A percentile compares a stretch with the other conserved stretches of the same genome.
These are phyloP conservation scores for Dolichotis patagonum DNA, from an alignment of 2,113 vertebrate species.

Conservation along the genomic window DNA sequence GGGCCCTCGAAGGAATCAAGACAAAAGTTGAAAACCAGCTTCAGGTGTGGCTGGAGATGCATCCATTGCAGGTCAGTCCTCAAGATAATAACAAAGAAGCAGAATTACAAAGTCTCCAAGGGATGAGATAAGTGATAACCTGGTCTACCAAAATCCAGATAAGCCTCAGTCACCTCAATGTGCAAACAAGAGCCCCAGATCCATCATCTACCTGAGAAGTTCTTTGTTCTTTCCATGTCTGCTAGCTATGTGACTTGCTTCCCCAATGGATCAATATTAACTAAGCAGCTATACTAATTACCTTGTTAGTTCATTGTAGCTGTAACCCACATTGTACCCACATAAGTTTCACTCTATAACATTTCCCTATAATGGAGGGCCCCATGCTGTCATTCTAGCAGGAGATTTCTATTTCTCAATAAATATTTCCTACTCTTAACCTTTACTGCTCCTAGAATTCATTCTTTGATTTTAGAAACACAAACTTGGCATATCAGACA, in stretches of 20 bases:
- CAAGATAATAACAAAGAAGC: not conserved
- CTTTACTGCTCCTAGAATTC: not conserved
- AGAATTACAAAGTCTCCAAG: not conserved
- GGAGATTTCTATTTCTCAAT: not conserved
- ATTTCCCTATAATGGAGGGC: not conserved
- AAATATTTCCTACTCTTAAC: not conserved
- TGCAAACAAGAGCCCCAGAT: not conserved
- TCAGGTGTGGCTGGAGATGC: too few species aligned
- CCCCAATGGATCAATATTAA: not conserved
- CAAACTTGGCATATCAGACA: not conserved
- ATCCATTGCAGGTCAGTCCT: not conserved
- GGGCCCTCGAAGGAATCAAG: not conserved
- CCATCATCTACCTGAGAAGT: not conserved
- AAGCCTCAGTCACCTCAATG: not conserved
- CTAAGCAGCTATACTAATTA: not conserved
- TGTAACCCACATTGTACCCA: not conserved
- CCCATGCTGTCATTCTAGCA: not conserved
- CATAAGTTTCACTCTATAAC: not conserved
- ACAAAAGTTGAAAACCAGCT: not conserved
- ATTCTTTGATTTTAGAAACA: not conserved
- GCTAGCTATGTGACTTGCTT: not conserved
- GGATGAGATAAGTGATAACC: not conserved
- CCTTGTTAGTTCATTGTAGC: not conserved
- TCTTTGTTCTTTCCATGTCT: not conserved
- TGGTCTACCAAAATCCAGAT: not conserved